These are phyloP conservation scores for Chlamydotis undulata DNA, from an alignment of 2,113 vertebrate species.

Conservation along the genomic window DNA sequence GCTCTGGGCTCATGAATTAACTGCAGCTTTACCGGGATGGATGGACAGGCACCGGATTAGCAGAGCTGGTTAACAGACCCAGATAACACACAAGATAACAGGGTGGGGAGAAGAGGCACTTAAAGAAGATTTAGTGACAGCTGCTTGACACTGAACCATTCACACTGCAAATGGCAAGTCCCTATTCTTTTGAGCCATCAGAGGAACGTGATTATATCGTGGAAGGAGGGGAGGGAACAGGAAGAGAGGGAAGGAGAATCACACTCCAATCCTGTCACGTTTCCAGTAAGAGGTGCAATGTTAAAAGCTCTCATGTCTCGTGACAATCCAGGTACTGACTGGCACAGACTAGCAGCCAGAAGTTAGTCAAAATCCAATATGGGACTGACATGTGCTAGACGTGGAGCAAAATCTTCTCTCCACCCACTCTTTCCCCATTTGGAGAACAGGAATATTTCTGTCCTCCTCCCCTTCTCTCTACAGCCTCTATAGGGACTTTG, in stretches of 20 bases:
- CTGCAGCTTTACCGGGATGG: constrained; percentile 47
- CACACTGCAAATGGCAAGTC: neutral
- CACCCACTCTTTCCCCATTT: constrained; percentile 12
- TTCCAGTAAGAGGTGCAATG: neutral
- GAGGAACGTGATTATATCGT: neutral
- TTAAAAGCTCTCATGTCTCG: neutral
- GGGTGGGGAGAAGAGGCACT: constrained; percentile 18
- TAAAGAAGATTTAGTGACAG: constrained; percentile 51
- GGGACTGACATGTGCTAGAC: constrained; percentile 33
- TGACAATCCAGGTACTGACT: neutral
- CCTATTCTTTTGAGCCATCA: constrained; percentile 2
- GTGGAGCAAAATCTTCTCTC: neutral
- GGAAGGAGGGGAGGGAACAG: neutral
- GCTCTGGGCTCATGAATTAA: constrained; percentile 36
- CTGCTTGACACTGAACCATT: neutral
- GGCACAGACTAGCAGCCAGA: neutral
- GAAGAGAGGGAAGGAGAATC: neutral
- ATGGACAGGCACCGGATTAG: constrained; percentile 38
- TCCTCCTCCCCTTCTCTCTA: neutral
- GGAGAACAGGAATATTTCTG: constrained; percentile 11
- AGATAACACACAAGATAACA: constrained; percentile 35
- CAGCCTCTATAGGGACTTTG: neutral
- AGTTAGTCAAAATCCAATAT: neutral
- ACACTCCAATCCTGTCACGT: neutral
- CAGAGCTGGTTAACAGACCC: constrained; percentile 48